Evolutionary conservation across 2,888 invertebrate species (phyloP), one percentile per base, ranked within the genome.

Genomic region (Apocheima hispidaria): DNA sequence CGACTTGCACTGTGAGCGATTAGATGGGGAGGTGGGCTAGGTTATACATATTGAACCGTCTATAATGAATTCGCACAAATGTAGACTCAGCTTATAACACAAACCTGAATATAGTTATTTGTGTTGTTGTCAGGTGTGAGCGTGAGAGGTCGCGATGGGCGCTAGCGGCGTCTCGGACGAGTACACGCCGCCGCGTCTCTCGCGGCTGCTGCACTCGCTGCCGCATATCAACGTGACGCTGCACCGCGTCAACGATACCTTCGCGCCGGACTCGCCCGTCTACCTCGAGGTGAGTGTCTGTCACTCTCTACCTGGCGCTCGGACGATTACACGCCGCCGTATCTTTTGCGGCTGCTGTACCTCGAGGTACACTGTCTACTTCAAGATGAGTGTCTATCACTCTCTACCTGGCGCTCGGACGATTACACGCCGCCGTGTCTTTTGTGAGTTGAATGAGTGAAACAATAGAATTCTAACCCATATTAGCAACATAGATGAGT

Each of bases 201-300:
- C 98, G 82, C 95, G 95, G 89, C 94, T 97, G 90, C 95, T 98
- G 88, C 98, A 98, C 91, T 94, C 95, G 77, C 94, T 98, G 92
- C 98, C 98, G 68, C 98, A 98, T 92, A 94, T 98, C 86, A 98
- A 98, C 90, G 97, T 98, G 81, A 96, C 97, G 77, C 95, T 98
- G 81, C 96, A 97, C 84, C 94, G 95, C 77, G 97, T 98, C 90
- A 98, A 98, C 91, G 96, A 96, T 82, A 97, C 98, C 68, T 98
- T 98, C 92, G 96, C 97, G 81, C 98, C 98, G 48, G 95, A 96
- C 78, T 97, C 97, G 82, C 96, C 97, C 76, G 95, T 97, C 72
- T 99, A 99, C 91, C 94, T 97, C 74, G 98, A 98, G 96, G 83
- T 81, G 5, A 43, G 30, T 3, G 10, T 10, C 14, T 2, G n/a